Base-by-base conservation (phyloP, 2,797 vertebrate genomes). In the Mallotus villosus region DNA sequence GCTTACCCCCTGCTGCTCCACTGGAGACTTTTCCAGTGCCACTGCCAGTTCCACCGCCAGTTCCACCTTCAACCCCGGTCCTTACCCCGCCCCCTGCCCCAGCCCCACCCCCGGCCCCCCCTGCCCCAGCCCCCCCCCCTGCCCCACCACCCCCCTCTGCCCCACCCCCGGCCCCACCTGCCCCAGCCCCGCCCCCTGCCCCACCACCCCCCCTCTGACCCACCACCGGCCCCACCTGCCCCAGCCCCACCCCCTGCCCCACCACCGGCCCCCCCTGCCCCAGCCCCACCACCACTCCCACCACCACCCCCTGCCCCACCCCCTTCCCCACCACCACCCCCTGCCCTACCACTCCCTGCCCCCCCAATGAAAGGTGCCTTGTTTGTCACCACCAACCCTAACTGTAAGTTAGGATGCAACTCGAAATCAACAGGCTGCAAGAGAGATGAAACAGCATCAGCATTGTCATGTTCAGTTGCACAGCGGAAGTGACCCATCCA, bases 361-460 rank as follows among this genome's bases (percentile, higher is more conserved):
- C 91, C 92, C 37, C 91, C 89, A 82, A 92, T 93, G 73, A 92
- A 92, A 71, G 82, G 74, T 53, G 92, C 93, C 88, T 87, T 91
- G 77, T 96, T 96, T 73, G 86, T 80, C 73, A 96, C 90, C 67
- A 90, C 69, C 59, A 95, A 19, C 4, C 86, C 91, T 62, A 96
- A 84, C 9, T 94, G 79, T 11, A 94, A 79, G 70, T 67, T 82
- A 75, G 87, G 89, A 49, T 88, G 75, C 75, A 87, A 64, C 84
- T 96, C 94, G 84, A 94, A 95, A 87, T 96, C 89, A 62, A 94
- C 76, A 67, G 91, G 90, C 94, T 90, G 76, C 37, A 67, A 41
- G n/a, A 67, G 53, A 46, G 27, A 71, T 24, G 2, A 19, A 57
- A 57, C n/a, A 34, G 1, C 16, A 41, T 41, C 14, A 14, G 41